Evolutionary conservation across 2,797 vertebrate species (phyloP).

Genomic region (Gallinago nigripennis): DNA sequence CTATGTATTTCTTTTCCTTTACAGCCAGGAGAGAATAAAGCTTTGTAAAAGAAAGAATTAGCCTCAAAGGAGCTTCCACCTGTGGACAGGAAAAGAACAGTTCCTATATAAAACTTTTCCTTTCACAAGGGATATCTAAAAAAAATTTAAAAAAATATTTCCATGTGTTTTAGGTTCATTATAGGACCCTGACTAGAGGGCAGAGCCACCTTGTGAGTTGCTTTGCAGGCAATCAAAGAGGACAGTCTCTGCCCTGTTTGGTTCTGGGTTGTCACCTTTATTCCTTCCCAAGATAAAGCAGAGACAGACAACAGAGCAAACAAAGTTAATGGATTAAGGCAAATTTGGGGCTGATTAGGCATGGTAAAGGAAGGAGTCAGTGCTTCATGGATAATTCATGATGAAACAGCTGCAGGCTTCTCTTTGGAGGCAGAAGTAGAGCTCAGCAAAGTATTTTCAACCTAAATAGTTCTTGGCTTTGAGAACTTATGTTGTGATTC

Average conservation of each 20-base stretch:
- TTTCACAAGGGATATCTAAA: not conserved
- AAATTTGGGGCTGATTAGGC: conserved; percentile 59
- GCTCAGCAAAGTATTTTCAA: conserved; percentile 33
- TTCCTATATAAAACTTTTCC: not conserved
- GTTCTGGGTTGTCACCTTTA: conserved; percentile 53
- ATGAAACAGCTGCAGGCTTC: conserved; percentile 50
- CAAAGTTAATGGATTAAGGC: conserved; percentile 52
- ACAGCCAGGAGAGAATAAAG: not conserved
- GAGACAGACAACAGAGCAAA: conserved; percentile 57
- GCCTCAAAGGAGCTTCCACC: not conserved
- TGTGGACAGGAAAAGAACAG: not conserved
- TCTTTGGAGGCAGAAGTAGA: conserved; percentile 19
- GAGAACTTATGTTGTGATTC: not conserved
- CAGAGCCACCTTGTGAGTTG: not conserved
- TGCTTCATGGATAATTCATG: conserved; percentile 33
- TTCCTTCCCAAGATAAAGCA: conserved; percentile 55
- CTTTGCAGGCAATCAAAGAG: not conserved
- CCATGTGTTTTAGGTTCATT: not conserved
- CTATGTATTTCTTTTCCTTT: not conserved
- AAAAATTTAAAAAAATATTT: not conserved
- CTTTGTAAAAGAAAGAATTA: not conserved
- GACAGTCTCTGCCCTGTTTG: not conserved
- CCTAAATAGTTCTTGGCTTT: not conserved
- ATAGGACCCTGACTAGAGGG: not conserved
- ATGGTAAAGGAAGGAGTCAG: conserved; percentile 38